Evolutionary conservation across 2,888 invertebrate species (phyloP).

Genomic region (Cephus sareptanus): DNA sequence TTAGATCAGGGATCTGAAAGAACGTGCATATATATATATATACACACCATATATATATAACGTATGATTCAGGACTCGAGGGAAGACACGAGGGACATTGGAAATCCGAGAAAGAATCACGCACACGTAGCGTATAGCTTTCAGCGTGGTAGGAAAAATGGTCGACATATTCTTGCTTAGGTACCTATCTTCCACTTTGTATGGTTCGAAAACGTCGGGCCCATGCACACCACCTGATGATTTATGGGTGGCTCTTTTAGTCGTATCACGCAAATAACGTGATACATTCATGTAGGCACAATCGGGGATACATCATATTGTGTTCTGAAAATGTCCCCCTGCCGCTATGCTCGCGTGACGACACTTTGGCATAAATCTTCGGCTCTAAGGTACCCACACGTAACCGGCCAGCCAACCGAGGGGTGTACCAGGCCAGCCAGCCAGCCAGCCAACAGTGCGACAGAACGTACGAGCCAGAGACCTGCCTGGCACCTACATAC

Average conservation of each 20-base stretch:
- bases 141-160: slow-evolving; percentile 29
- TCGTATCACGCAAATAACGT: slow-evolving; percentile 42
- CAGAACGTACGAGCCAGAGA: no score
- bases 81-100: slow-evolving; percentile 24
- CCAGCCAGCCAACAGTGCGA: no score
- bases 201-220: slow-evolving; percentile 48
- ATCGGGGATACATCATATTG: slow-evolving; percentile 48
- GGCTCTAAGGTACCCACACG: neutral
- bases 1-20: slow-evolving; percentile 7
- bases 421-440: slow-evolving; percentile 1
- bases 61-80: slow-evolving; percentile 7
- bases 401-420: neutral
- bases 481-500: no score
- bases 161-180: neutral
- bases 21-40: neutral
- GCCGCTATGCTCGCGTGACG: slow-evolving; percentile 23
- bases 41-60: neutral
- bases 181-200: slow-evolving; percentile 40
- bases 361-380: slow-evolving; percentile 37
- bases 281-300: slow-evolving; percentile 29
- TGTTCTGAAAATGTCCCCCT: slow-evolving; percentile 28
- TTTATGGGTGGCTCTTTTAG: slow-evolving; percentile 26
- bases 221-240: slow-evolving; percentile 19
- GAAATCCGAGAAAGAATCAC: slow-evolving; percentile 28
- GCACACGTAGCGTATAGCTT: slow-evolving; percentile 30